Evolutionary conservation across 2,888 invertebrate genomes (phyloP).

Genomic region (Tachina lurida): DNA sequence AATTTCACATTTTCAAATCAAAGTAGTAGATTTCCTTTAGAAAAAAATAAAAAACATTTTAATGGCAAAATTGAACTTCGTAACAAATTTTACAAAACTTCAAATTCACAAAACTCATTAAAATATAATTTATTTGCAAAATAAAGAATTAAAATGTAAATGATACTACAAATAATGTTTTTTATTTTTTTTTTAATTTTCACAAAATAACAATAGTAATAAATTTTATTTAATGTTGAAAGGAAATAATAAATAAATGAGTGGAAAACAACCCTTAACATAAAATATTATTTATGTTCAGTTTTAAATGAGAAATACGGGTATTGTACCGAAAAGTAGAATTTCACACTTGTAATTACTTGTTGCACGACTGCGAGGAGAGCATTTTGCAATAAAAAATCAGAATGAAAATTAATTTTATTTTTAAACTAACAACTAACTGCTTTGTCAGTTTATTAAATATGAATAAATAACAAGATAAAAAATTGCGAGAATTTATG

Average conservation of each 20-base stretch:
- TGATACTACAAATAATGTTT: neutral
- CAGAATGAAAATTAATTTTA: neutral
- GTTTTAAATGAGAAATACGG: neutral
- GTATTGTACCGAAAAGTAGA: neutral
- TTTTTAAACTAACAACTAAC: neutral
- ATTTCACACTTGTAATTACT: neutral
- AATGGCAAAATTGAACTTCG: neutral
- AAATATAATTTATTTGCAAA: constrained; percentile 5
- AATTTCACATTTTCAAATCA: too few species aligned
- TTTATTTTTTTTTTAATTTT: neutral
- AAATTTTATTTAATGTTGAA: neutral
- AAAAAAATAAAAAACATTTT: neutral
- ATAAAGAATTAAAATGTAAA: neutral
- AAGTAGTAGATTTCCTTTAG: too few species aligned
- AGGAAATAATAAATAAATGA: neutral
- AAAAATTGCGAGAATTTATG: constrained; percentile 14
- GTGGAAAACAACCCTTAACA: neutral
- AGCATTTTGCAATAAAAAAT: neutral
- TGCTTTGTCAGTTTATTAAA: constrained; percentile 2
- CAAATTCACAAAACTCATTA: neutral
- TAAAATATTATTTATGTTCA: neutral
- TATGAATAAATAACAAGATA: constrained; percentile 2
- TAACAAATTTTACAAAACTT: neutral
- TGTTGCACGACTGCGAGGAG: neutral
- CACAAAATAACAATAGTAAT: neutral